A percentile compares a stretch with the other conserved stretches of the same genome.
Conservation (phyloP, 2,113 vertebrate genomes). For the Oreamnos americanus region DNA sequence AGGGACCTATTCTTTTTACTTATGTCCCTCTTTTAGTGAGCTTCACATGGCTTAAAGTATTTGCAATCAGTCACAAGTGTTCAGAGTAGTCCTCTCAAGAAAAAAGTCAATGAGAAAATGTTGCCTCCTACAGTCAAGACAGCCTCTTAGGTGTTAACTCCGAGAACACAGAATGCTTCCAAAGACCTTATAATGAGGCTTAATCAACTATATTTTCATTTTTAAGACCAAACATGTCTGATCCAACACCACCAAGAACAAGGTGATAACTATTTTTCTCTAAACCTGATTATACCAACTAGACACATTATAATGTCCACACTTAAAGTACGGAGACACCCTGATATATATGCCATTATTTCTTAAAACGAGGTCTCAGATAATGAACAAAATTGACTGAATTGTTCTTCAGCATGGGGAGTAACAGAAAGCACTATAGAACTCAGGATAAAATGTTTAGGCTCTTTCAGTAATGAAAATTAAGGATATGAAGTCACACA, state of each 20-base stretch:
- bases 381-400: not conserved
- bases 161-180: not conserved
- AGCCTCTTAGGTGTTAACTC: not conserved
- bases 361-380: not conserved
- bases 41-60: not conserved
- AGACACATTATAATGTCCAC: not conserved
- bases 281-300: not conserved
- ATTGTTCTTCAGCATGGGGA: not conserved
- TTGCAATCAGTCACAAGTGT: not conserved
- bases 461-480: conserved; percentile 20
- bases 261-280: not conserved
- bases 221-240: not conserved
- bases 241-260: not conserved
- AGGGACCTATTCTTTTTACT: not conserved
- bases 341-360: not conserved
- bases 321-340: not conserved
- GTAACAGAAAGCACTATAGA: not conserved
- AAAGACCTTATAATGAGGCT: not conserved
- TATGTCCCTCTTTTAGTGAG: not conserved
- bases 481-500: not conserved
- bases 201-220: not conserved
- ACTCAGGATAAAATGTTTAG: conserved; percentile 11
- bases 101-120: conserved; percentile 3
- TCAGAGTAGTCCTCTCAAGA: not conserved
- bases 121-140: not conserved